Base-by-base conservation (phyloP, 2,888 invertebrate genomes). In the Drosophila demipolita region DNA sequence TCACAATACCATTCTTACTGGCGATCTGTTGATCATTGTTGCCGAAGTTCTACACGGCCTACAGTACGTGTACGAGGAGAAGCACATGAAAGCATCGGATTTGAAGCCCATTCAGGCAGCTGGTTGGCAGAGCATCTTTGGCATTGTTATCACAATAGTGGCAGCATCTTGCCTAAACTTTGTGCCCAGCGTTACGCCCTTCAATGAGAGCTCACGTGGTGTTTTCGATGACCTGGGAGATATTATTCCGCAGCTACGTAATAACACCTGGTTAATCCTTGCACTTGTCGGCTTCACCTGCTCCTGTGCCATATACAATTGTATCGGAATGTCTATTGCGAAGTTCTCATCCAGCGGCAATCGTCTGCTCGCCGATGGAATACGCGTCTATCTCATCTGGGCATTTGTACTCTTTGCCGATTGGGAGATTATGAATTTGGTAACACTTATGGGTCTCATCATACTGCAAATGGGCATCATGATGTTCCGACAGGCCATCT, bases 41-140 rank as follows among this genome's bases (percentile, higher is more conserved):
- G 96, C 96, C 0, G 96, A 96, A 91, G 95, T 99, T 55, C 95
- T 99, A 79, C 96, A 96, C 23, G 96, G 98, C 0, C 95, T 96
- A 66, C 98, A 99, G 94, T 98, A 99, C 96, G 98, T 99, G 0
- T 96, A 97, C 75, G 99, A 99, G 93, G 99, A 99, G 92, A 98
- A 97, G 93, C 97, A 96, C 92, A 95, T 99, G 0, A 94, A 95
- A 68, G 96, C 96, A 58, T 94, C 96, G 83, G 97, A 98, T 93
- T 97, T 99, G 55, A 97, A 98, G 0, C 95, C 99, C 0, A 93
- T 99, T 71, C 97, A 98, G 92, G 98, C 97, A 7, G 97, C 98
- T 26, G 99, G 99, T 9, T 98, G 97, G 96, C 98, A 99, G 94
- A 98, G 98, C 53, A 90, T 96, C 23, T 97, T 96, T 93, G 97